Evolutionary conservation across 2,888 invertebrate species (phyloP).

Genomic region (Calameuta pallipes): DNA sequence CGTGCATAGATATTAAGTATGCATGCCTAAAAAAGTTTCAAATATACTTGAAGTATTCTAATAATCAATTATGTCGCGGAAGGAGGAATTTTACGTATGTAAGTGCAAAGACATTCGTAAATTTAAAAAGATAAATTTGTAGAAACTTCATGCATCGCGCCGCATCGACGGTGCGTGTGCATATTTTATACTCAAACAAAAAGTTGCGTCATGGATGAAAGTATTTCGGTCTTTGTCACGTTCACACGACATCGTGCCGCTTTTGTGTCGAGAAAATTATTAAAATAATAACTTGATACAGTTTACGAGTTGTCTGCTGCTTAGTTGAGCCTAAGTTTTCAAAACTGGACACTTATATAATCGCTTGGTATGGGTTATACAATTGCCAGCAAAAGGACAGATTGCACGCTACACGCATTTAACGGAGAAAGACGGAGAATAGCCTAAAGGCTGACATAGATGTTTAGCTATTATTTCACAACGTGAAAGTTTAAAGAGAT

Average conservation of each 20-base stretch:
- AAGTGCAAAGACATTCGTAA: background rate
- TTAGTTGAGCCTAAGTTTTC: background rate
- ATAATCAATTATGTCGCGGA: background rate
- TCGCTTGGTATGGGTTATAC: slow-evolving; percentile 1
- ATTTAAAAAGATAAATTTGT: background rate
- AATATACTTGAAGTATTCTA: background rate
- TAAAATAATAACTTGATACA: background rate
- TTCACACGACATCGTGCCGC: background rate
- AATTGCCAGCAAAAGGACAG: slow-evolving; percentile 17
- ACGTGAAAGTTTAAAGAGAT: slow-evolving; percentile 51
- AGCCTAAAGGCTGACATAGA: slow-evolving; percentile 29
- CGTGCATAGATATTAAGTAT: background rate
- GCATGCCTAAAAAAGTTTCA: background rate
- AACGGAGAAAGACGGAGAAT: slow-evolving; percentile 17
- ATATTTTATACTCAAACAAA: background rate
- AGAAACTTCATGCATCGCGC: background rate
- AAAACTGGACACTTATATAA: slow-evolving; percentile 1
- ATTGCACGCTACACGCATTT: slow-evolving; percentile 1
- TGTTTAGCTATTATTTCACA: slow-evolving; percentile 51
- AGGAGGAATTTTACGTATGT: background rate
- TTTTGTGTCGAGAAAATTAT: background rate
- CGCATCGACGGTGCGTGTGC: background rate
- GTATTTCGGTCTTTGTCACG: slow-evolving; percentile 2
- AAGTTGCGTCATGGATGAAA: background rate
- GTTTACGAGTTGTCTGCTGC: background rate